phyloP scores from a whole-genome alignment of 2,888 invertebrate genomes.

The Phasia obesa region DNA sequence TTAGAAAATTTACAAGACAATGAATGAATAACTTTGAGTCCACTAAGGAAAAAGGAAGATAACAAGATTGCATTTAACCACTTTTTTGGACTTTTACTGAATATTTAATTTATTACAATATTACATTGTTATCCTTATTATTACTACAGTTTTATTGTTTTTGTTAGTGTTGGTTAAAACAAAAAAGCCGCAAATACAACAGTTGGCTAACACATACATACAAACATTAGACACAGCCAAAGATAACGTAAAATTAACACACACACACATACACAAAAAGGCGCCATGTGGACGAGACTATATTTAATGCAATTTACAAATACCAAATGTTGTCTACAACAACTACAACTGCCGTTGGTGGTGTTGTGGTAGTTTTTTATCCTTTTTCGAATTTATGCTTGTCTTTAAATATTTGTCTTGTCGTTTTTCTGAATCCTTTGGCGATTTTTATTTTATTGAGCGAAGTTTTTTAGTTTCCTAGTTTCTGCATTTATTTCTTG shows the following conservation, averaged over 20 bases:
- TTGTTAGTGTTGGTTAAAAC: slow-evolving; percentile 1
- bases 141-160: slow-evolving; percentile 7
- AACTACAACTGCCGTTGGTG: not conserved
- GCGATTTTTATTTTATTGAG: slow-evolving; percentile 22
- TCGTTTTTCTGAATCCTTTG: slow-evolving; percentile 24
- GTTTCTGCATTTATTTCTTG: not conserved
- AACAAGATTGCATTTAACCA: not conserved
- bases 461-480: slow-evolving; percentile 12
- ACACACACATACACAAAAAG: no score
- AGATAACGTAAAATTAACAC: no score
- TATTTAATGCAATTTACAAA: slow-evolving; percentile 64
- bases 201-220: slow-evolving; percentile 4
- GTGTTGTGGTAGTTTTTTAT: slow-evolving; percentile 16
- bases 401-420: no score
- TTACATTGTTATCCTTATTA: slow-evolving; percentile 48
- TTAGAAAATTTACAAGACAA: slow-evolving; percentile 17
- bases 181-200: slow-evolving; percentile 28
- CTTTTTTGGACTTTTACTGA: slow-evolving; percentile 32
- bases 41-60: not conserved
- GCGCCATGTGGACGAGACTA: slow-evolving; percentile 65
- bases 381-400: slow-evolving; percentile 3
- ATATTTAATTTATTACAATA: slow-evolving; percentile 54
- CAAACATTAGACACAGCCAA: no score
- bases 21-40: not conserved
- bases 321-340: slow-evolving; percentile 37